Evolutionary conservation across 2,888 invertebrate genomes (phyloP), one percentile per base, ranked within the genome.

Genomic region (Andrena bucephala): DNA sequence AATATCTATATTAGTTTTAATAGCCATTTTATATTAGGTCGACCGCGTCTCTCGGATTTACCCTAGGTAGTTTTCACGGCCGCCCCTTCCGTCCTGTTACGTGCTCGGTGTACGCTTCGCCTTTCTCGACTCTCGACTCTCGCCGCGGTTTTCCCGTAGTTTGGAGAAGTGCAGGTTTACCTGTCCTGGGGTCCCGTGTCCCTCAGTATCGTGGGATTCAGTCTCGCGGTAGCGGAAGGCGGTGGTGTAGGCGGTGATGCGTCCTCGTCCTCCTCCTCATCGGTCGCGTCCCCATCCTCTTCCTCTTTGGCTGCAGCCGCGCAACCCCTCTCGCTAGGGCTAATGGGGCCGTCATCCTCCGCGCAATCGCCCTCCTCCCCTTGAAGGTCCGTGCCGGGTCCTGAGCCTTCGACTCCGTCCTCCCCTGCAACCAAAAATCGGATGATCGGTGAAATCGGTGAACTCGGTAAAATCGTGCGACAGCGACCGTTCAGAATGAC

Each of bases 291-390:
- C 87, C 94, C 94, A 82, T 95, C 95, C 90, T 94, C 94, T 91
- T 94, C 94, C 89, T 94, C 94, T 94, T 94, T 94, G 77, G 90
- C 92, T 57, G 94, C 90, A 68, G 90, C 92, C 94, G 94, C 94
- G 94, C 94, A 92, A 87, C 95, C 95, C 84, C 94, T 85, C 81
- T 94, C 92, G 87, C 93, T 92, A 69, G 94, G 93, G 89, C 93
- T 94, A 90, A 95, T 95, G 93, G 95, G 95, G 94, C 95, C 95
- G 93, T 95, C 95, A 94, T 93, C 94, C 83, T 95, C 95, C 83
- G 95, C 95, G 89, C 95, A 95, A 89, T 95, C 95, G 83, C 95
- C 95, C 87, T 95, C 95, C 93, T 96, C 96, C 92, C 95, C 96
- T 89, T 93, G 94, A 91, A 93, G 91, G 83, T 94, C 94, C 84